Evolutionary conservation across 37 sponge, comb jelly and placozoan species (phyloP), one percentile per base, ranked within the genome.

Genomic region (Aplysina aerophoba): DNA sequence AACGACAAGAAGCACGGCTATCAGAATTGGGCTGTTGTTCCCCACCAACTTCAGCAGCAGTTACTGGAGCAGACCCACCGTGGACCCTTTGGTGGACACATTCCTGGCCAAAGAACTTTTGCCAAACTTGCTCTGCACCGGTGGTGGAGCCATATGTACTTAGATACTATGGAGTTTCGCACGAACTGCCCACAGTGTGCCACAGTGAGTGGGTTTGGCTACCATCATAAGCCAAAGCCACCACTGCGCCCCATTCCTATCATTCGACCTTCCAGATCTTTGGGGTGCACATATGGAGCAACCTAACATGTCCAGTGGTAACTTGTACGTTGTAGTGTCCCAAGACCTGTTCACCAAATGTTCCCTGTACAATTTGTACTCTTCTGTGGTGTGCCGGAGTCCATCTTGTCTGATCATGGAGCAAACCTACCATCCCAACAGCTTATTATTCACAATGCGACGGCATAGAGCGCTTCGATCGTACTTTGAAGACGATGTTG

Each of bases 101-200:
- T 90, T 73, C 87, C 88, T n/a, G 87, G 84, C 16, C 79, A 84
- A 0, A 34, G 84, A 1, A 22, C 87, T 33, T 87, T 74, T 57
- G 44, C 35, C 33, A 38, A 89, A 13, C 5, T 89, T 4, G 0
- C 36, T 19, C 38, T 21, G 16, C 33, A 55, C 20, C 79, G 89
- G 87, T 89, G 89, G 89, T 92, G 93, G 89, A 58, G 67, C 16
- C 64, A 84, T 0, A 87, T 91, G 92, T 91, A 40, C 37, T 1
- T 0, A 16, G 85, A 84, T 55, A 81, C 58, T 0, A 22, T 85
- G 0, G 30, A 50, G 0, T 81, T 57, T 68, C 80, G 83, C 37
- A 31, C 20, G 4, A 35, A 20, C 20, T 87, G 91, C 50, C 91
- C 88, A 54, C 72, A 92, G 73, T 86, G 93, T 83, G 84, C 64